Base-by-base conservation (phyloP, 2,888 invertebrate species). In the Laspeyria flexula region DNA sequence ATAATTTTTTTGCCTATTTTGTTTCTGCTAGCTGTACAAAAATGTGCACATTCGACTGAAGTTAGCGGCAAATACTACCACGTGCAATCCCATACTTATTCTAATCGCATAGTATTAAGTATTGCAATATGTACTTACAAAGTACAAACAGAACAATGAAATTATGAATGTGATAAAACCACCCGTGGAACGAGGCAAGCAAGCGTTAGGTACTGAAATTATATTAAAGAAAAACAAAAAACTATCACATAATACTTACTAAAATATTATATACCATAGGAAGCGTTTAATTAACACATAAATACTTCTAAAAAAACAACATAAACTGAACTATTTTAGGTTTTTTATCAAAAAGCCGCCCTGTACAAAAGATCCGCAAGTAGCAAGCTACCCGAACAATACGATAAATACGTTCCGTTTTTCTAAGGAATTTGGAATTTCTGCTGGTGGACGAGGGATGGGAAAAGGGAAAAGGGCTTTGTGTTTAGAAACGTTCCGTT, bases 231-330 rank as follows among this genome's bases (percentile, higher is more conserved):
- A 15, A 31, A 10, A 21, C 7, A 7, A 3, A 21, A 6, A 34
- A 18, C 0, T 11, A 7, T 11, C 9, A 13, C 16, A 21, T n/a
- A 25, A 31, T 43, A 60, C 69, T 59, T 49, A 68, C 60, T 44
- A 37, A 23, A 49, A 11, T 55, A 9, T 37, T 21, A 34, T 34
- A 3, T 21, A 37, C 43, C 52, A 53, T 55, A 55, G 1, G 13
- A 47, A 13, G 48, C 37, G 5, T 38, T 43, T 30, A 49, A 31
- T 40, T 27, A 35, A 7, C 25, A 48, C 42, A 40, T 13, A 46
- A 46, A 12, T 15, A 25, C 15, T 23, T 38, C 1, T 13, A 39
- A 13, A 3, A n/a, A 11, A n/a, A 34, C 23, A 25, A 21, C 40
- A 1, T 23, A 38, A 10, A 41, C 29, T 29, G 12, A 7, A 25